Percentiles rank a stretch among this genome's conserved stretches.
Conservation (phyloP, 92 coral and sea anemone species). For the Blastomussa wellsi region DNA sequence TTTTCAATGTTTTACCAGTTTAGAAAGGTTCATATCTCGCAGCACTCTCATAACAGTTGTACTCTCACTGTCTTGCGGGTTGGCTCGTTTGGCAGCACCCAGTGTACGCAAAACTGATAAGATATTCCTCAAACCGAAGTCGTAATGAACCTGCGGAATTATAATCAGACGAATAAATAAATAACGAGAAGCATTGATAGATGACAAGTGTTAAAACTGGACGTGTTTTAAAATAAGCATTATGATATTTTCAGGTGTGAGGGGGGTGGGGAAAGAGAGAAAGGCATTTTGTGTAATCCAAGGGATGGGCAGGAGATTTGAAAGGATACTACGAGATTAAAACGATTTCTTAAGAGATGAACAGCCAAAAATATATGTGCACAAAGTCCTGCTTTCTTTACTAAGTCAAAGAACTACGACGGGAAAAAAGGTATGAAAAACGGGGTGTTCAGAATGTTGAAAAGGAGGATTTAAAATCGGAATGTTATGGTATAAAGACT, state of each 20-base stretch:
- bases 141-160: conserved; percentile 74
- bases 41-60: conserved; percentile 90
- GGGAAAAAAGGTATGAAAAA: no score
- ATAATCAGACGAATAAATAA: background rate
- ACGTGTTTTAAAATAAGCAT: background rate
- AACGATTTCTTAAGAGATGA: no score
- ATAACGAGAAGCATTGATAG: background rate
- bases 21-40: conserved; percentile 89
- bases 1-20: conserved; percentile 58
- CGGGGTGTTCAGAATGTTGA: background rate
- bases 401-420: no score
- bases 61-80: conserved; percentile 90
- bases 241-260: background rate
- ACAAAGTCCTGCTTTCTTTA: no score
- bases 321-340: background rate
- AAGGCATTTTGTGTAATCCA: background rate
- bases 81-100: conserved; percentile 94
- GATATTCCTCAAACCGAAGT: conserved; percentile 86
- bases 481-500: background rate
- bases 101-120: conserved; percentile 87
- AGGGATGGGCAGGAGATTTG: background rate
- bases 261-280: background rate
- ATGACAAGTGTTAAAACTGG: background rate
- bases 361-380: no score
- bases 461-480: background rate